Conservation (phyloP, 1,140 invertebrate species). For the Stenopsyche tienmushanensis region DNA sequence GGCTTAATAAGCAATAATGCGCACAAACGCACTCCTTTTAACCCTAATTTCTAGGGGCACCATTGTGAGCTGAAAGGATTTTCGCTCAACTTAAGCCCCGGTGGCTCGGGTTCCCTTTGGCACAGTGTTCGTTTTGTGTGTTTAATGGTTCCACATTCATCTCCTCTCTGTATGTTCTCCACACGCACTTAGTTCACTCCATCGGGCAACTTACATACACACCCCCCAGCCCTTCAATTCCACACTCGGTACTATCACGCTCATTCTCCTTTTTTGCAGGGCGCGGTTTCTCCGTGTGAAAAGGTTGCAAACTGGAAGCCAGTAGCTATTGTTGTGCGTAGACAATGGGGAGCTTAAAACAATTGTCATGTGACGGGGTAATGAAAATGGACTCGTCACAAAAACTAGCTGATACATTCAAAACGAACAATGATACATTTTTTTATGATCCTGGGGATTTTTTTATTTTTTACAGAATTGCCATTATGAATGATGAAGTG, state of each 20-base stretch:
- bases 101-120: not conserved
- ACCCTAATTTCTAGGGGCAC: constrained; percentile 12
- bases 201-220: not conserved
- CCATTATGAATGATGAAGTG: no score
- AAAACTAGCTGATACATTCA: no score
- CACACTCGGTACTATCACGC: not conserved
- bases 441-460: no score
- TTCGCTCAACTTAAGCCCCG: not conserved
- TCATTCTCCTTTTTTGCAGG: not conserved
- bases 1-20: constrained; percentile 16
- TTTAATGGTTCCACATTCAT: constrained; percentile 22
- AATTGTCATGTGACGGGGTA: no score
- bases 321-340: no score
- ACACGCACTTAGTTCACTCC: not conserved
- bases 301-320: no score
- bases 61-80: constrained; percentile 19
- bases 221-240: not conserved
- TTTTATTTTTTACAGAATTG: no score
- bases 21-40: constrained; percentile 13
- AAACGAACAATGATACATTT: no score
- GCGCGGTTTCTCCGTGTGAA: no score
- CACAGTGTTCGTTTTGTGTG: constrained; percentile 24
- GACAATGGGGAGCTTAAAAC: no score
- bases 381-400: no score
- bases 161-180: not conserved